Base-by-base conservation (phyloP, 1,140 invertebrate species). In the Cotesia vestalis region DNA sequence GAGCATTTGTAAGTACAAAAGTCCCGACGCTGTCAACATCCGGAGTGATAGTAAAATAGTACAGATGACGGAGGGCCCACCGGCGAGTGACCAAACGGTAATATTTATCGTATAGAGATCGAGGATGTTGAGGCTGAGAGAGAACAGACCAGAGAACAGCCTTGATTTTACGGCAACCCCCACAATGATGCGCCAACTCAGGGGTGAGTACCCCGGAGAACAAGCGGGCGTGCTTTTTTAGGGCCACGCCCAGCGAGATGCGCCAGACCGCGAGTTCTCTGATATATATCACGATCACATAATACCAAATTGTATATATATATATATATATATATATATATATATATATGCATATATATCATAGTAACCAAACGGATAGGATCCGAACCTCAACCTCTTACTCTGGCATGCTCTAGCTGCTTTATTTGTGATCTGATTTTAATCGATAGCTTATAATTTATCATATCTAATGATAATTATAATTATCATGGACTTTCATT, bases 161-260 rank as follows among this genome's bases (percentile, higher is more conserved):
- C 38, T 11, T 27, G 27, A 27, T 27, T 27, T 6, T 17, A 38
- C 3, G 36, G 34, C 46, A 55, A 35, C 55, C 40, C 64, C 73
- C 69, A 38, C 55, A 9, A n/a, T 57, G 8, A 4, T 27, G 5
- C 4, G 14, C 34, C 11, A 62, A 62, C 27, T 17, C 36, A 35
- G 63, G 60, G 63, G 67, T 46, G 69, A 53, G 64, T 67, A 69
- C 69, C 70, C 73, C 68, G 8, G 59, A 62, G 40, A 40, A 40
- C 6, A 52, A 57, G n/a, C 46, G 59, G 73, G 73, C 69, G 73
- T 61, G 69, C 17, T 36, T 68, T 72, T 75, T 75, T 64, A 17
- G 14, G 36, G 69, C 73, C 69, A 71, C 73, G 73, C 73, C 73
- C 73, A 71, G 64, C 52, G 53, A 38, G 53, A 17, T 40, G 59